These are phyloP conservation scores for Dreissena rostriformis DNA, from an alignment of 1,140 invertebrate genomes.

Conservation along the genomic window DNA sequence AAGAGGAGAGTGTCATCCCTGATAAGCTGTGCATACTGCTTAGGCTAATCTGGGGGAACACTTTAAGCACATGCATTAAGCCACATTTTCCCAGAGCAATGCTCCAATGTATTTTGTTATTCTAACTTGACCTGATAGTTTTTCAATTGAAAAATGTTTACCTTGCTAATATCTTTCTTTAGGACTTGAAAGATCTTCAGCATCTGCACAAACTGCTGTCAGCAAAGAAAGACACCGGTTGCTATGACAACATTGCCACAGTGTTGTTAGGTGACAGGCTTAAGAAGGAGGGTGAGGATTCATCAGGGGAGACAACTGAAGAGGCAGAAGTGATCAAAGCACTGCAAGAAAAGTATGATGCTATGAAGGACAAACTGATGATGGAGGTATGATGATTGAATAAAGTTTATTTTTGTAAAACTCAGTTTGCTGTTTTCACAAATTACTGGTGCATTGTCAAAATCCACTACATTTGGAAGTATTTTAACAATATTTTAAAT, in stretches of 20 bases:
- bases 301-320: constrained; percentile 53
- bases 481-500: too few species aligned
- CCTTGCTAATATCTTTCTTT: background rate
- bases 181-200: constrained; percentile 63
- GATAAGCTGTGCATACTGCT: too few species aligned
- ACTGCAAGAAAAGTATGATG: constrained; percentile 77
- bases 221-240: constrained; percentile 56
- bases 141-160: too few species aligned
- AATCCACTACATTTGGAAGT: too few species aligned
- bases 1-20: too few species aligned
- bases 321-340: constrained; percentile 68
- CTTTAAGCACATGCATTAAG: too few species aligned
- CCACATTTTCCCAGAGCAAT: too few species aligned
- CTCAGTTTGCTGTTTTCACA: too few species aligned
- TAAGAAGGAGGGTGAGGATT: constrained; percentile 39
- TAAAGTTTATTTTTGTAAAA: background rate
- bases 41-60: too few species aligned
- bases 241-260: constrained; percentile 72
- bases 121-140: too few species aligned
- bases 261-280: constrained; percentile 64
- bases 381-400: constrained; percentile 33
- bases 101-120: too few species aligned
- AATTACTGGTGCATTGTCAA: too few species aligned
- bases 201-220: constrained; percentile 59
- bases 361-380: constrained; percentile 75